These are phyloP conservation scores for Argyrosomus japonicus DNA, from an alignment of 2,113 vertebrate species.

Conservation along the genomic window DNA sequence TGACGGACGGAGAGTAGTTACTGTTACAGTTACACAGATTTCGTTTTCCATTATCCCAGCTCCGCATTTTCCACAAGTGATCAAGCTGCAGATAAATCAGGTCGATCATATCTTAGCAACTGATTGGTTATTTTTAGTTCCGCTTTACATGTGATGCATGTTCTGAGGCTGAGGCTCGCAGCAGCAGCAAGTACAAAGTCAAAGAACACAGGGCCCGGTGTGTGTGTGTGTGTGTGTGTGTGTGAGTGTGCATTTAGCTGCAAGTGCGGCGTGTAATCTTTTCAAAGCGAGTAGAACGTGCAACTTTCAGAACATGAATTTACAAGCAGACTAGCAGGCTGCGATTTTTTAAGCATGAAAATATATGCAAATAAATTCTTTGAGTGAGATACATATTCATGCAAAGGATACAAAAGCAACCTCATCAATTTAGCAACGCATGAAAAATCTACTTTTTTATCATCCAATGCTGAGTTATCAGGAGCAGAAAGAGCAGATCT, in stretches of 20 bases:
- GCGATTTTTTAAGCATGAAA: slow-evolving; percentile 54
- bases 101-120: slow-evolving; percentile 74
- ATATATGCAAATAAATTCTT: slow-evolving; percentile 71
- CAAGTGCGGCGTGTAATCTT: slow-evolving; percentile 43
- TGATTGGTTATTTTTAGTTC: slow-evolving; percentile 68
- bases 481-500: slow-evolving; percentile 8
- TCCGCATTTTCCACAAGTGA: slow-evolving; percentile 23
- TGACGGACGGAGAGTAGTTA: slow-evolving; percentile 36
- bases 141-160: slow-evolving; percentile 50
- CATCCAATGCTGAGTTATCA: not conserved
- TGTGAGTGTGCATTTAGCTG: slow-evolving; percentile 7
- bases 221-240: slow-evolving; percentile 7
- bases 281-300: slow-evolving; percentile 55
- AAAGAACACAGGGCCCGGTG: slow-evolving; percentile 10
- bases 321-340: not conserved
- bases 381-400: slow-evolving; percentile 68
- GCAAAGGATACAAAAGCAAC: slow-evolving; percentile 26
- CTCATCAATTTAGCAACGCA: slow-evolving; percentile 42
- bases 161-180: slow-evolving; percentile 40
- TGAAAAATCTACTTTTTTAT: slow-evolving; percentile 17
- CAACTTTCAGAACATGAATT: slow-evolving; percentile 50
- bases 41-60: slow-evolving; percentile 38
- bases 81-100: slow-evolving; percentile 53
- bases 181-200: slow-evolving; percentile 44
- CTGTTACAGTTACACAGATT: slow-evolving; percentile 22